Evolutionary conservation across 2,797 vertebrate genomes (phyloP), one percentile per base, ranked within the genome.

Genomic region (Emys orbicularis): DNA sequence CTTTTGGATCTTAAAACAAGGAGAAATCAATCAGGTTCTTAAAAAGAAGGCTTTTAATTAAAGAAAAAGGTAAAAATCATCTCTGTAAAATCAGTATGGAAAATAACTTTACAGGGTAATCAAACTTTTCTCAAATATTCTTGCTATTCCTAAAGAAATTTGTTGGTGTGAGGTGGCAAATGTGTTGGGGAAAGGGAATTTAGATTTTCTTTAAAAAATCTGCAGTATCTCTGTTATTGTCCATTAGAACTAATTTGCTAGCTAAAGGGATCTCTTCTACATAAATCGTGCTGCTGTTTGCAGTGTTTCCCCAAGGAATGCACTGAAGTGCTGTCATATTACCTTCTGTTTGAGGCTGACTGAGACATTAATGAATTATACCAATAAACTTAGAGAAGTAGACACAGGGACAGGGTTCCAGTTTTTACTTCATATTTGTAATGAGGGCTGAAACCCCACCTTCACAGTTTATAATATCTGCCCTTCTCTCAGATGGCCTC

Each of bases 361-460:
- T 95, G 90, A 94, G 89, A 89, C 95, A 97, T 95, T 96, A 96
- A 95, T 94, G 97, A 95, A 95, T 97, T 95, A 91, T 93, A 93
- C 59, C 89, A 95, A 86, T 83, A 95, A 74, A n/a, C 56, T 44
- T 59, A 72, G 47, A 89, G 91, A 96, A 96, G 94, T 65, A 90
- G 18, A 74, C 31, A 41, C 61, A 79, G 84, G 94, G 88, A 88
- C 76, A 90, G 80, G 12, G 85, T 97, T 95, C 72, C 94, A 87
- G 34, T 49, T 87, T 88, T 95, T 81, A 92, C 86, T 92, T 95
- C 61, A 2, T 21, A 16, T 89, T 72, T 95, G 34, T 59, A 85
- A 83, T 7, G 27, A 49, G 74, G 34, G 7, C 41, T 91, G 57
- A 82, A 34, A 77, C 50, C 50, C 92, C n/a, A 23, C 5, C 9